phyloP scores from a whole-genome alignment of 2,113 vertebrate species.

The Lagenorhynchus albirostris region DNA sequence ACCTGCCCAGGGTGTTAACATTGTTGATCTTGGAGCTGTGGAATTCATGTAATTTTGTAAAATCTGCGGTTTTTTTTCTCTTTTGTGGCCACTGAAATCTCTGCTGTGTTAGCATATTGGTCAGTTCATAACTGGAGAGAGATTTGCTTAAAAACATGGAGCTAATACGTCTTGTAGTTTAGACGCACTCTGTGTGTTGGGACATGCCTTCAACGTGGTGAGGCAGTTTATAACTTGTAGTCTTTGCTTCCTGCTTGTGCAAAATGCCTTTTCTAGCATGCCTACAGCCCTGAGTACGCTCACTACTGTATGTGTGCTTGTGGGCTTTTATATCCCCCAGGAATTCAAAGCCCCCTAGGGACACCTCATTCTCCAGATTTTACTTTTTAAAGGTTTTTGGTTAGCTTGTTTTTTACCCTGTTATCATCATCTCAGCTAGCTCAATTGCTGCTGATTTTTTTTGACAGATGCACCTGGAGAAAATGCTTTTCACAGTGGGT shows the following conservation, averaged over 20 bases:
- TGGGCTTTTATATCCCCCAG: too few species aligned
- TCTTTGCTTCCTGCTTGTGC: not conserved
- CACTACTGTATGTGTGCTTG: not conserved
- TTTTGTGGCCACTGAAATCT: not conserved
- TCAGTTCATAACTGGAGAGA: not conserved
- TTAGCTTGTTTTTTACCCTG: not conserved
- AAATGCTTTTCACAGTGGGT: not conserved
- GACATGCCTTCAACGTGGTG: not conserved
- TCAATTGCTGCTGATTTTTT: not conserved
- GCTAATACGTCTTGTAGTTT: not conserved
- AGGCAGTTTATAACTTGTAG: not conserved
- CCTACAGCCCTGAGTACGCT: not conserved
- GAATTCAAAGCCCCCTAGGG: not conserved
- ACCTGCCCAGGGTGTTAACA: not conserved
- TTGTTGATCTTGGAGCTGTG: not conserved
- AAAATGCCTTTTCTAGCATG: not conserved
- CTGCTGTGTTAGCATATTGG: not conserved
- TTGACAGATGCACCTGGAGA: not conserved
- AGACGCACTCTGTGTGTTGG: not conserved
- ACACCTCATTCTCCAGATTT: not conserved
- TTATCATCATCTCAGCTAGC: not conserved
- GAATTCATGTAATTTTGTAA: not conserved
- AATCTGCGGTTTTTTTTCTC: not conserved
- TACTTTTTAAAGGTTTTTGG: not conserved
- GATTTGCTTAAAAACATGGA: not conserved